phyloP scores from a whole-genome alignment of 2,113 vertebrate genomes.

The Sorex araneus region DNA sequence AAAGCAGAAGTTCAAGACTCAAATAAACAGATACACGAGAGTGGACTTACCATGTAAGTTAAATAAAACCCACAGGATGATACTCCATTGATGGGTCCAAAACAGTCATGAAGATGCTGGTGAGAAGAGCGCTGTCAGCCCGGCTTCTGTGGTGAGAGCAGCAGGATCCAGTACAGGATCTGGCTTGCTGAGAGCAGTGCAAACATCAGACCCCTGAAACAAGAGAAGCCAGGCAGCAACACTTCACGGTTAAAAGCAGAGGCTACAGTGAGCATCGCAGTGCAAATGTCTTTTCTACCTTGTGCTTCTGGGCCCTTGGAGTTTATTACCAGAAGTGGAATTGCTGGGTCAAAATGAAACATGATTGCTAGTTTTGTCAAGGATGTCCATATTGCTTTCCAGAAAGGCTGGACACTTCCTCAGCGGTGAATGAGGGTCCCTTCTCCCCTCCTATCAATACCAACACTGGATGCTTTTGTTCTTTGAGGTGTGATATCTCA shows the following conservation, averaged over 20 bases:
- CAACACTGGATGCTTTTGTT: no score
- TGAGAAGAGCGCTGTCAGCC: neutral
- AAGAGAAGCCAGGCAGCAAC: slow-evolving; percentile 20
- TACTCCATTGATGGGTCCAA: neutral
- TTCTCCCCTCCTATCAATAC: no score
- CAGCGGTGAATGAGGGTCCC: no score
- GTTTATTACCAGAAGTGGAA: no score
- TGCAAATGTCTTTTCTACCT: no score
- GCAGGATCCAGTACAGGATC: neutral
- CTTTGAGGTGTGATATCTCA: no score
- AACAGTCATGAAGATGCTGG: neutral
- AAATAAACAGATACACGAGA: neutral
- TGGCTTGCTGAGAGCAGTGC: neutral
- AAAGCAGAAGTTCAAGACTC: slow-evolving; percentile 41
- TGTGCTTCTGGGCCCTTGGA: no score
- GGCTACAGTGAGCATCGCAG: no score
- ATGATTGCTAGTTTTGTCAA: no score
- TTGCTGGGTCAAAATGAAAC: no score
- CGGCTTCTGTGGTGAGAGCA: neutral
- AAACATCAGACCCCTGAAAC: neutral
- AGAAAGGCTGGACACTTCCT: no score
- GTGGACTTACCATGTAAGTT: neutral
- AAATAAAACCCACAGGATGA: neutral
- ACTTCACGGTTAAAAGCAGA: slow-evolving; percentile 13
- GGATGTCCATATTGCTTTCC: no score